These are phyloP conservation scores for Drosophila kohkoa DNA, from an alignment of 1,140 invertebrate genomes.

Conservation along the genomic window DNA sequence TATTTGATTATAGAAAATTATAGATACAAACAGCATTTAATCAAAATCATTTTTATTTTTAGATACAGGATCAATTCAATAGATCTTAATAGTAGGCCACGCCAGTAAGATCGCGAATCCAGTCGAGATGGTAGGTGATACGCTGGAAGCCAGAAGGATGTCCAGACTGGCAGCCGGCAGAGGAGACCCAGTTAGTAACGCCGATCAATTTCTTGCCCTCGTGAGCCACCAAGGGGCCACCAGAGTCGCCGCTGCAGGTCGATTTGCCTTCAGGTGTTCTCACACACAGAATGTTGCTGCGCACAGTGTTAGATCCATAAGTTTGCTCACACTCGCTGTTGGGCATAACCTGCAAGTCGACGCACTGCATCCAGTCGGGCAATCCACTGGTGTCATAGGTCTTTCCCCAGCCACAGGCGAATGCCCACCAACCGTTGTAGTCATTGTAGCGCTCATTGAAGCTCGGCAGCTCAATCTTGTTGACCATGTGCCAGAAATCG, in stretches of 20 bases:
- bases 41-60: slow-evolving; percentile 11
- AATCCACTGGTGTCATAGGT: slow-evolving; percentile 28
- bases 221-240: slow-evolving; percentile 85
- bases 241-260: slow-evolving; percentile 85
- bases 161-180: slow-evolving; percentile 41
- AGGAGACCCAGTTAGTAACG: slow-evolving; percentile 77
- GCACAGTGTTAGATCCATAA: slow-evolving; percentile 29
- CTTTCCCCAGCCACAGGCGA: slow-evolving; percentile 54
- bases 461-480: slow-evolving; percentile 47
- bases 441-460: slow-evolving; percentile 42
- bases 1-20: too few species aligned
- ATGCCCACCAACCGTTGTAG: slow-evolving; percentile 36
- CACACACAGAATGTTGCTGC: slow-evolving; percentile 53
- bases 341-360: slow-evolving; percentile 47
- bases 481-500: slow-evolving; percentile 43
- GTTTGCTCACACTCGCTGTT: slow-evolving; percentile 29
- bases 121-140: slow-evolving; percentile 85
- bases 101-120: slow-evolving; percentile 83
- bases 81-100: slow-evolving; percentile 38
- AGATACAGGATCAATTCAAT: neutral
- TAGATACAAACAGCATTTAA: neutral
- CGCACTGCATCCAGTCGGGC: slow-evolving; percentile 43
- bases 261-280: slow-evolving; percentile 39
- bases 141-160: slow-evolving; percentile 85
- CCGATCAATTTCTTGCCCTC: slow-evolving; percentile 84